Conservation (phyloP, 2,888 invertebrate genomes). For the Temnothorax ravouxi region DNA sequence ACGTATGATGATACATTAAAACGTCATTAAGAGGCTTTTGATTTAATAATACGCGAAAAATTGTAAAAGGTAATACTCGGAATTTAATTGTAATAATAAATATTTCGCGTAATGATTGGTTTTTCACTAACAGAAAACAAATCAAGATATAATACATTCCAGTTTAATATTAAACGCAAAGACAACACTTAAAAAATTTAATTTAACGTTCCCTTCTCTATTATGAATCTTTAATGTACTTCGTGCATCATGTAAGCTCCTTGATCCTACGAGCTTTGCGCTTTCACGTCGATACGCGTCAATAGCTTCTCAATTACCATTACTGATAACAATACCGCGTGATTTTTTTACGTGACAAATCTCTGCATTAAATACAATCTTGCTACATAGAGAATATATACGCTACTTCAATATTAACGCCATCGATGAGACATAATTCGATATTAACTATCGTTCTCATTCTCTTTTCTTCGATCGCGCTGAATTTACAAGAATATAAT, state of each 20-base stretch:
- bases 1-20: constrained; percentile 4
- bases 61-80: not conserved
- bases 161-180: not conserved
- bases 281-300: constrained; percentile 70
- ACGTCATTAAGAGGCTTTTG: constrained; percentile 56
- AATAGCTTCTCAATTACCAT: constrained; percentile 56
- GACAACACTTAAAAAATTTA: constrained; percentile 29
- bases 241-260: not conserved
- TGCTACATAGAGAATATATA: not conserved
- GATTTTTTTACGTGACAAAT: constrained; percentile 19
- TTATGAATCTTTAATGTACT: constrained; percentile 1
- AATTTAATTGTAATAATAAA: constrained; percentile 26
- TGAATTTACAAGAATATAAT: constrained; percentile 1
- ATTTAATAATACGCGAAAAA: constrained; percentile 61
- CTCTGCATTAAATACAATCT: not conserved
- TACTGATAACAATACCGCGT: not conserved
- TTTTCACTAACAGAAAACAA: constrained; percentile 29
- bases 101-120: not conserved
- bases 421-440: not conserved
- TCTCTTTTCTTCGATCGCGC: constrained; percentile 29
- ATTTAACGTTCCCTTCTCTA: not conserved
- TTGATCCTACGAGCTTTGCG: constrained; percentile 50
- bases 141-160: constrained; percentile 4
- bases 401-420: constrained; percentile 32
- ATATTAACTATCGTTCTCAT: constrained; percentile 34